Evolutionary conservation across 2,888 invertebrate genomes (phyloP), one percentile per base, ranked within the genome.

Genomic region (Ligdia adustata): DNA sequence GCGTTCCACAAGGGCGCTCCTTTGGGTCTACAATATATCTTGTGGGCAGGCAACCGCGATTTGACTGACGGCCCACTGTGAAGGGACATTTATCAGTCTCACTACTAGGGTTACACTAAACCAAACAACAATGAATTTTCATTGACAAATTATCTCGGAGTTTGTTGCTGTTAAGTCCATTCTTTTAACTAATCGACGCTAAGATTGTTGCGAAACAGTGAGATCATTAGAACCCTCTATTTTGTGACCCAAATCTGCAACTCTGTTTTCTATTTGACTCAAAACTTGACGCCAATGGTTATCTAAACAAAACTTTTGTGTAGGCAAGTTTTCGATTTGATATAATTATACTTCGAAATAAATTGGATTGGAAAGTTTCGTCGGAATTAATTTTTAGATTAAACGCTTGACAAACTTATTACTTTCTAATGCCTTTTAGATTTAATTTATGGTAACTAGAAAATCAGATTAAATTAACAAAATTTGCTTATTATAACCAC

Each of bases 61-160:
- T 88, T 89, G 89, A 88, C 83, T 88, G 89, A 89, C 89, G 86
- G 85, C 83, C 80, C 74, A 74, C 84, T 81, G 83, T 87, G 88
- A 90, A 85, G 83, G 89, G 87, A 85, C 87, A 90, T 89, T 88
- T 85, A 88, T 90, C 89, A 87, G 87, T 76, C 85, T 87, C 88
- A 84, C 85, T 84, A 86, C 85, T 60, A 77, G 85, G 86, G 86
- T 82, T 84, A 84, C 86, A 81, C 81, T 85, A 84, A 85, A 87
- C 86, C 87, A 87, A 89, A 88, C 87, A 88, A 85, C 89, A 87
- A 87, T 88, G 88, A 86, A 88, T 89, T 83, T 82, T 83, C 84
- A 90, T 90, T 88, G 87, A 87, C 86, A 86, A 89, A 88, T 90
- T 85, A 82, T 89, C 84, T 80, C 75, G 64, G 73, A 72, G 77